Base-by-base conservation (phyloP, 2,113 vertebrate genomes). In the Malurus melanocephalus region DNA sequence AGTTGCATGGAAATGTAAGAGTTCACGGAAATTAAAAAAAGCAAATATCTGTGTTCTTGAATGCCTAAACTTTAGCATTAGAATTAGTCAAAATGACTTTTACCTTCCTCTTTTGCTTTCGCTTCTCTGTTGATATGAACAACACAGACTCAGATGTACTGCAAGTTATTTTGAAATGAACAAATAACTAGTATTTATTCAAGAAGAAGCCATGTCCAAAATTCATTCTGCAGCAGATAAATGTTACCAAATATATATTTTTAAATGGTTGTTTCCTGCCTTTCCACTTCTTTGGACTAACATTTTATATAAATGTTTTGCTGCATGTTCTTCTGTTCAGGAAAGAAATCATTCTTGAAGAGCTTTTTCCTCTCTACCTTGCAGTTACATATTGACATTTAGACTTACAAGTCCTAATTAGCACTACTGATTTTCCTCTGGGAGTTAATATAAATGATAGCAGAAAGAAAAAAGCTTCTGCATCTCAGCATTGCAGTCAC, bases 331-430 rank as follows among this genome's bases (percentile, higher is more conserved):
- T 76, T 79, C 60, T 48, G 26, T 71, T 67, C 19, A 56, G 66
- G 1, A 2, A 92, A 68, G 42, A 65, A 24, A 43, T 68, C 43
- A 51, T 61, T 79, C 66, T 60, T 87, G 81, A 88, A 91, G 72
- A 79, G 67, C 19, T 60, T 74, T 77, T 86, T 72, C 27, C 48
- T 80, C 74, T 67, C 28, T 64, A 33, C 45, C 75, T 82, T 83
- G 53, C 64, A 87, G 78, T 68, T 87, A 42, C 27, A 55, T 88
- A 82, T 79, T 94, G 84, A 83, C 84, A 87, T 85, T 89, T 89
- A 87, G 78, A 81, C 87, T 93, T 67, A 82, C 74, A 79, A 90
- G 38, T 90, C 46, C 77, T 92, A 92, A 93, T 95, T 85, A 92
- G 84, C 78, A 72, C 57, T 68, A 81, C 62, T 81, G 51, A 57